Conservation (phyloP, 2,797 vertebrate genomes). For the Merluccius polli region DNA sequence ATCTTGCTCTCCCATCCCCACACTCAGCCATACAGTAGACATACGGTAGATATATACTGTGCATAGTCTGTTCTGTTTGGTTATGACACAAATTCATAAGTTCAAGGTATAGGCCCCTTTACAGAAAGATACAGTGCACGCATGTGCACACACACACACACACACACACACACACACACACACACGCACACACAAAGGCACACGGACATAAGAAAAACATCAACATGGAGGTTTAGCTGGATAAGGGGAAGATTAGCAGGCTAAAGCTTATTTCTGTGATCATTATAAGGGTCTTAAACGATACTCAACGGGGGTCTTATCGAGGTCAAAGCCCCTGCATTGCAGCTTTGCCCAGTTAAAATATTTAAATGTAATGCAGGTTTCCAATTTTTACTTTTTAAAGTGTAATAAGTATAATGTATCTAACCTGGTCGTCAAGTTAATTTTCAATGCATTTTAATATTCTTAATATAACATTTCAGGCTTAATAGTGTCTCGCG, state of each 20-base stretch:
- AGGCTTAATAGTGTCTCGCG: too few relatives aligned
- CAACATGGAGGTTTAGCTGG: constrained; percentile 47
- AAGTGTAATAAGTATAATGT: not conserved
- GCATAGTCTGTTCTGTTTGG: not conserved
- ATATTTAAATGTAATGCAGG: too few relatives aligned
- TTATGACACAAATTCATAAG: not conserved
- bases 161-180: not conserved
- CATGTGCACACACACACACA: constrained; percentile 4
- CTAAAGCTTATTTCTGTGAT: constrained; percentile 49
- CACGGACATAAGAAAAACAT: not conserved
- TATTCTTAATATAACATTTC: too few relatives aligned
- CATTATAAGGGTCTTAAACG: constrained; percentile 44
- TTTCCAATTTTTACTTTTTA: not conserved
- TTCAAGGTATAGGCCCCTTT: constrained; percentile 1
- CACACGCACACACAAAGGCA: not conserved
- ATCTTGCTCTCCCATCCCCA: not conserved
- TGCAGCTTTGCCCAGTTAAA: not conserved
- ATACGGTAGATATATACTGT: not conserved
- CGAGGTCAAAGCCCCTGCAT: constrained; percentile 46
- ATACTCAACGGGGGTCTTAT: constrained; percentile 42
- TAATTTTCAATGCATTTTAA: too few relatives aligned
- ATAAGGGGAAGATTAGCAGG: constrained; percentile 56
- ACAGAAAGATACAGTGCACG: constrained; percentile 4
- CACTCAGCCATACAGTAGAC: not conserved
- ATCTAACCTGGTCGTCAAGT: too few relatives aligned